Conservation (phyloP, 1,140 invertebrate species). For the Hylaeus volcanicus region DNA sequence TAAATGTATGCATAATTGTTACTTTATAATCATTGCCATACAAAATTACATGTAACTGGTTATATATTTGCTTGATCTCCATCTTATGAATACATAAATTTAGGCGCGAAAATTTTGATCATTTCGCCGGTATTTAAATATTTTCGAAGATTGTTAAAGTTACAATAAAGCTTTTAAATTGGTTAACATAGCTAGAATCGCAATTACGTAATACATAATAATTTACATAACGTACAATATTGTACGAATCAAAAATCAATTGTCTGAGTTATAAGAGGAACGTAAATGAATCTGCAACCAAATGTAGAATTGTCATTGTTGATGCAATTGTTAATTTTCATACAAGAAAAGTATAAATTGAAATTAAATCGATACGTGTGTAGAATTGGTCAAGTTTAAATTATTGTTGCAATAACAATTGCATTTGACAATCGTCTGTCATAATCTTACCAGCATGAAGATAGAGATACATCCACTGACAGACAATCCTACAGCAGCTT, state of each 20-base stretch:
- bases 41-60: neutral
- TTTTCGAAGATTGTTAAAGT: neutral
- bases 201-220: neutral
- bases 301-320: neutral
- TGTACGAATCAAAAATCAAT: neutral
- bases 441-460: conserved; percentile 72
- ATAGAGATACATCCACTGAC: conserved; percentile 84
- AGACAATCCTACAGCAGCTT: conserved; percentile 85
- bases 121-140: neutral
- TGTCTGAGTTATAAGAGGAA: neutral
- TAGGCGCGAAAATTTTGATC: neutral
- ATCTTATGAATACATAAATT: neutral
- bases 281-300: neutral
- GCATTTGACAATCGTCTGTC: neutral
- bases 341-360: neutral
- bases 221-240: neutral
- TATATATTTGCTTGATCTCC: neutral
- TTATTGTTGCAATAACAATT: neutral
- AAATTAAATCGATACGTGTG: neutral
- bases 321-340: neutral
- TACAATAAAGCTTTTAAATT: neutral
- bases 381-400: neutral
- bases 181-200: neutral
- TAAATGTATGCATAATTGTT: neutral
- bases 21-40: neutral